Conservation (phyloP, 2,888 invertebrate genomes). For the Cordilura impudica region DNA sequence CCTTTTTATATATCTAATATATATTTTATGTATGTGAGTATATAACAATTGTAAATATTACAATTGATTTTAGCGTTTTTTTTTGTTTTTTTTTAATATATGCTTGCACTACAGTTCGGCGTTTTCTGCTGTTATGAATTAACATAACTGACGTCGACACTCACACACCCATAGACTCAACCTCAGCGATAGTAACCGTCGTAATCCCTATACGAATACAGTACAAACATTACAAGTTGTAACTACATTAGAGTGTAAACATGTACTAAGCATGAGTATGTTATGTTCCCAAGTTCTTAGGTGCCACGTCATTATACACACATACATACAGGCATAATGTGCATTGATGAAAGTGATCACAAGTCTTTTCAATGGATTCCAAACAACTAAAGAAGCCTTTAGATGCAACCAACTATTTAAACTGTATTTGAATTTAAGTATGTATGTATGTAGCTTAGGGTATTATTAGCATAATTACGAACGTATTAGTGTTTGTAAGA, state of each 20-base stretch:
- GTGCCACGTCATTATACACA: too few species aligned
- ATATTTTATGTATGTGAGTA: too few species aligned
- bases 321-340: conserved; percentile 7
- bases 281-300: not conserved
- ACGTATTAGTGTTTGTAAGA: conserved; percentile 23
- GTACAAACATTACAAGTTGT: not conserved
- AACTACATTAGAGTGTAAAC: not conserved
- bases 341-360: conserved; percentile 37
- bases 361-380: conserved; percentile 8
- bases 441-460: not conserved
- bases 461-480: conserved; percentile 48
- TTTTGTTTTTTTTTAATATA: too few species aligned
- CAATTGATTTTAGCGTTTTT: too few species aligned
- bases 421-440: not conserved
- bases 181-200: not conserved
- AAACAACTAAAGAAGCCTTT: not conserved
- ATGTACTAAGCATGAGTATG: not conserved
- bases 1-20: too few species aligned
- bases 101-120: too few species aligned
- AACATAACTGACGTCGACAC: not conserved
- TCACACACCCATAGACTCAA: not conserved
- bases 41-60: too few species aligned
- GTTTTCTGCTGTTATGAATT: too few species aligned
- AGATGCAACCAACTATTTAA: not conserved
- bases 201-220: not conserved